Percentiles rank a stretch among this genome's conserved stretches.
Evolutionary conservation across 2,888 invertebrate species (phyloP).

Genomic region (Notocelia uddmanniana): DNA sequence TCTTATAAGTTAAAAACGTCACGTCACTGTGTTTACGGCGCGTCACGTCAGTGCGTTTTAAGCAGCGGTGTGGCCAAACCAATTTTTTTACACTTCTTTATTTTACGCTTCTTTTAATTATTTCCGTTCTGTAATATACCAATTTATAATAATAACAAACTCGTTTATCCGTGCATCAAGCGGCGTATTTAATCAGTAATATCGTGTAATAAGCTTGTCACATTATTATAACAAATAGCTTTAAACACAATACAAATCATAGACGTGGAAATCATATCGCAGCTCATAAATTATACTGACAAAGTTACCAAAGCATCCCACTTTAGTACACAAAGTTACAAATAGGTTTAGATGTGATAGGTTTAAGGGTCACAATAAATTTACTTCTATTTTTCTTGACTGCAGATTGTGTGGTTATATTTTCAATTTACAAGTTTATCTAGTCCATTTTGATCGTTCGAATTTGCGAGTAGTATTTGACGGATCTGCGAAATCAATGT

Average conservation of each 20-base stretch:
- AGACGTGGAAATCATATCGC: constrained; percentile 37
- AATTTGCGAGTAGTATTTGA: not conserved
- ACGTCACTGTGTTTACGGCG: too few species aligned
- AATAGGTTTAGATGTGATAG: constrained; percentile 5
- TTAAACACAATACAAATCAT: constrained; percentile 44
- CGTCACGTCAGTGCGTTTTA: too few species aligned
- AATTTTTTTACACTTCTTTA: too few species aligned
- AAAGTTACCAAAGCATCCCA: constrained; percentile 21
- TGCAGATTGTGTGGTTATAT: not conserved
- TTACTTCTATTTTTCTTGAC: not conserved
- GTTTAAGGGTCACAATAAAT: constrained; percentile 22
- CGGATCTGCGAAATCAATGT: not conserved
- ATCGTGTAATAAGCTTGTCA: constrained; percentile 46
- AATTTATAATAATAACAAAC: constrained; percentile 7
- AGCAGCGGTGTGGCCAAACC: too few species aligned
- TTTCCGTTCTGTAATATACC: too few species aligned
- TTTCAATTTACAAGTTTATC: not conserved
- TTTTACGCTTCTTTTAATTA: too few species aligned
- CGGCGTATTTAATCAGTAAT: constrained; percentile 39
- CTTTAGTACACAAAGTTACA: not conserved
- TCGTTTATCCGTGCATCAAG: constrained; percentile 10
- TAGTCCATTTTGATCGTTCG: not conserved
- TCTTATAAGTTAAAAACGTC: too few species aligned
- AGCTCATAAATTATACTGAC: constrained; percentile 30
- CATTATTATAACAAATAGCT: constrained; percentile 40